Percentiles rank a stretch among this genome's conserved stretches.
Conservation (phyloP, 2,113 vertebrate genomes). For the Gobiocypris rarus region DNA sequence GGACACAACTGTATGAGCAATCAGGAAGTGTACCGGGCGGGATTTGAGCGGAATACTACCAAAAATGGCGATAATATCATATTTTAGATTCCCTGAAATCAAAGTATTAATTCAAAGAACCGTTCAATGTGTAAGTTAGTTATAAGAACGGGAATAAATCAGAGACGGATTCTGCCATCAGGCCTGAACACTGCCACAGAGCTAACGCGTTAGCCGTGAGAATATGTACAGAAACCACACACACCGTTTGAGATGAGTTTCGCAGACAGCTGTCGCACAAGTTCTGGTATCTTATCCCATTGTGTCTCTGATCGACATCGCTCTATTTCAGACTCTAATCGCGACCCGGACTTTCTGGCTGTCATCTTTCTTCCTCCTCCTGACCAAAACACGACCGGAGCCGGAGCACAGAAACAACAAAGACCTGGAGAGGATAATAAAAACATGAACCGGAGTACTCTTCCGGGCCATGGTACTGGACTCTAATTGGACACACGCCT, state of each 20-base stretch:
- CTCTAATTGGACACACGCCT: not conserved
- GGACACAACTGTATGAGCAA: not conserved
- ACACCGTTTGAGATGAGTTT: constrained; percentile 91
- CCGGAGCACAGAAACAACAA: constrained; percentile 27
- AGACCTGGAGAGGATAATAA: not conserved
- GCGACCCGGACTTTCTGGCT: constrained; percentile 89
- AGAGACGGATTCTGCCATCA: not conserved
- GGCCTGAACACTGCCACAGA: constrained; percentile 24
- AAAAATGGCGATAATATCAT: not conserved
- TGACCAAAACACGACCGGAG: constrained; percentile 38
- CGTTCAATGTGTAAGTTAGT: not conserved
- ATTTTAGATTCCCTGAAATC: not conserved
- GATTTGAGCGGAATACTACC: too few relatives aligned
- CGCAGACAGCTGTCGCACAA: constrained; percentile 88
- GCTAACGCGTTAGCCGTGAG: constrained; percentile 15
- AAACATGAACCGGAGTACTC: not conserved
- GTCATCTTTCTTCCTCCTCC: constrained; percentile 76
- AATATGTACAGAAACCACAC: constrained; percentile 48
- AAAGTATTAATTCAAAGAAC: not conserved
- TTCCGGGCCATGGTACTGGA: not conserved
- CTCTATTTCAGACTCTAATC: constrained; percentile 92
- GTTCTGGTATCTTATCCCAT: constrained; percentile 91
- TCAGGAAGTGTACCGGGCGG: not conserved
- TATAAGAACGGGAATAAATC: not conserved
- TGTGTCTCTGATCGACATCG: constrained; percentile 89